These are phyloP conservation scores for Eremobia ochroleuca DNA, from an alignment of 2,888 invertebrate species.

Conservation along the genomic window DNA sequence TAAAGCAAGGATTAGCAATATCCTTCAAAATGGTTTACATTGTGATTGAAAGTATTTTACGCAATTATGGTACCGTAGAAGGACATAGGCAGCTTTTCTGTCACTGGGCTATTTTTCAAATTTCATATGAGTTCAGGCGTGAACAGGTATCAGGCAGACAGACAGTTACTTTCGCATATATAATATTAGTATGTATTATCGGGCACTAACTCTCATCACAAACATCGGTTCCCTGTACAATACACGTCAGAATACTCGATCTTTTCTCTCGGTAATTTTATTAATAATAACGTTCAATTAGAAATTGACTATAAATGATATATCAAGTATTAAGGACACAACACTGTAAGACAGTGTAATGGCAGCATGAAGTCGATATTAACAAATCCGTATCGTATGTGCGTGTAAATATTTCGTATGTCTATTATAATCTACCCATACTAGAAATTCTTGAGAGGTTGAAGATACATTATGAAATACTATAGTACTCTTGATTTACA, in stretches of 20 bases:
- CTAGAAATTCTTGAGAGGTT: too few relatives aligned
- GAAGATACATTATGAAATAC: background rate
- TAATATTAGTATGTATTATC: background rate
- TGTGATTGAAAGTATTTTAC: background rate
- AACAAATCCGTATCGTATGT: background rate
- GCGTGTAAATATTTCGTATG: background rate
- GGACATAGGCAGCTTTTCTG: background rate
- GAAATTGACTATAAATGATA: background rate
- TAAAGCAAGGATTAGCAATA: too few relatives aligned
- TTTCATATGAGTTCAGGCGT: background rate
- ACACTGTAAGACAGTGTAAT: too few relatives aligned
- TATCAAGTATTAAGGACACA: background rate
- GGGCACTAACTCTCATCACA: slow-evolving; percentile 30
- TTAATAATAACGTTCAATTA: background rate
- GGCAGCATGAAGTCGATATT: background rate
- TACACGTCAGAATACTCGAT: slow-evolving; percentile 1
- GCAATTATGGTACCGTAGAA: background rate
- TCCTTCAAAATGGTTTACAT: background rate
- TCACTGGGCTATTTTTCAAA: background rate
- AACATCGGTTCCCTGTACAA: slow-evolving; percentile 38
- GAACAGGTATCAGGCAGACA: background rate
- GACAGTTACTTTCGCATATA: background rate
- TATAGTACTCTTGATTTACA: background rate
- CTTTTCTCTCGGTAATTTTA: background rate
- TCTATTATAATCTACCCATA: background rate